Percentiles rank a stretch among this genome's conserved stretches.
phyloP scores from a whole-genome alignment of 2,888 invertebrate genomes.

The Psylliodes chrysocephalus region DNA sequence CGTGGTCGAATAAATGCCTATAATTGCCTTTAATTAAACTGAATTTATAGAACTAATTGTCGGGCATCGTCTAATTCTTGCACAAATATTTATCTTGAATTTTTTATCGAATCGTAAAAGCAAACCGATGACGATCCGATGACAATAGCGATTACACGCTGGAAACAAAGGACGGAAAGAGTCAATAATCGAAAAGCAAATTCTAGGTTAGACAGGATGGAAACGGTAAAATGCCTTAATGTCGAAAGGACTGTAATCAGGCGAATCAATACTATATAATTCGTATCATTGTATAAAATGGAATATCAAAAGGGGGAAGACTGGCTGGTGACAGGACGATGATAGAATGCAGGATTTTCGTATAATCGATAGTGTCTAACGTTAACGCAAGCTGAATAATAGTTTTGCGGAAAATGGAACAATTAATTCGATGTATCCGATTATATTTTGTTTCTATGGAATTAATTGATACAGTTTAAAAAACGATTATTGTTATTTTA shows the following conservation, averaged over 20 bases:
- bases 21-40: too few species aligned
- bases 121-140: background rate
- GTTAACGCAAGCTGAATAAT: too few species aligned
- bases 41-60: too few species aligned
- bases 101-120: background rate
- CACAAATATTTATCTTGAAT: background rate
- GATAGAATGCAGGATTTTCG: background rate
- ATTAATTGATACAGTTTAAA: too few species aligned
- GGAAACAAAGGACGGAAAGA: constrained; percentile 12
- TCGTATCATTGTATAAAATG: constrained; percentile 12
- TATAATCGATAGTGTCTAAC: background rate
- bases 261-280: constrained; percentile 20
- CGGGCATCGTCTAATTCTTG: too few species aligned
- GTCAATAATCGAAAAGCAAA: constrained; percentile 19
- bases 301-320: background rate
- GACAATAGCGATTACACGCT: constrained; percentile 7
- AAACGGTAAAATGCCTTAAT: constrained; percentile 17
- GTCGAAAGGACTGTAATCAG: constrained; percentile 15
- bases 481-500: too few species aligned
- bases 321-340: background rate
- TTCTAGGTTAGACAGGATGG: constrained; percentile 15
- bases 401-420: too few species aligned
- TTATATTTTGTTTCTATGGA: too few species aligned
- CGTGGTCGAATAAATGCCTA: too few species aligned
- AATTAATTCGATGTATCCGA: too few species aligned